Conservation (phyloP, 2,797 vertebrate species). For the Eidolon dupreanum region DNA sequence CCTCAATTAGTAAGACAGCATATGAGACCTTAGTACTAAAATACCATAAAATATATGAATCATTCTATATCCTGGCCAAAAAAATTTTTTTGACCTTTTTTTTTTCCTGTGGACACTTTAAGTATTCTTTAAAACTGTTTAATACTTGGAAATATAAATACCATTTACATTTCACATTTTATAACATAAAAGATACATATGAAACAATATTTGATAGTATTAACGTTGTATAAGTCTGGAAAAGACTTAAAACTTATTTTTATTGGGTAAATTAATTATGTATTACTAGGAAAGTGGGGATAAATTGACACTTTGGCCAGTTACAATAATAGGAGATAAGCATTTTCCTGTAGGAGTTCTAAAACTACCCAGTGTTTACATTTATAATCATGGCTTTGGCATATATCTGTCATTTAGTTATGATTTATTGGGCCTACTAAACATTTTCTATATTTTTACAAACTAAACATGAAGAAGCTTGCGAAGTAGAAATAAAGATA, state of each 20-base stretch:
- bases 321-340: neutral
- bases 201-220: neutral
- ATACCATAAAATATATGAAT: neutral
- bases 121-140: conserved; percentile 41
- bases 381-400: neutral
- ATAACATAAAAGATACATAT: neutral
- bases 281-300: neutral
- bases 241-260: conserved; percentile 17
- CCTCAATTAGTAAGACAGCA: neutral
- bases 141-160: neutral
- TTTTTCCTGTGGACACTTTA: neutral
- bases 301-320: conserved; percentile 5
- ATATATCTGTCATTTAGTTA: conserved; percentile 7
- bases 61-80: neutral
- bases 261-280: conserved; percentile 22
- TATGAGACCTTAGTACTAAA: neutral
- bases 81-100: neutral
- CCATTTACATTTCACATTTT: conserved; percentile 21
- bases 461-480: conserved; percentile 12
- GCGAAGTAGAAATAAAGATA: neutral
- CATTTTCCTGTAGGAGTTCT: neutral
- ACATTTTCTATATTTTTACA: conserved; percentile 44
- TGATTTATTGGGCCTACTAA: neutral
- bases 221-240: neutral
- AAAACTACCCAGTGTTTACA: neutral